Evolutionary conservation across 2,113 vertebrate genomes (phyloP).

Genomic region (Dermatemys mawii): DNA sequence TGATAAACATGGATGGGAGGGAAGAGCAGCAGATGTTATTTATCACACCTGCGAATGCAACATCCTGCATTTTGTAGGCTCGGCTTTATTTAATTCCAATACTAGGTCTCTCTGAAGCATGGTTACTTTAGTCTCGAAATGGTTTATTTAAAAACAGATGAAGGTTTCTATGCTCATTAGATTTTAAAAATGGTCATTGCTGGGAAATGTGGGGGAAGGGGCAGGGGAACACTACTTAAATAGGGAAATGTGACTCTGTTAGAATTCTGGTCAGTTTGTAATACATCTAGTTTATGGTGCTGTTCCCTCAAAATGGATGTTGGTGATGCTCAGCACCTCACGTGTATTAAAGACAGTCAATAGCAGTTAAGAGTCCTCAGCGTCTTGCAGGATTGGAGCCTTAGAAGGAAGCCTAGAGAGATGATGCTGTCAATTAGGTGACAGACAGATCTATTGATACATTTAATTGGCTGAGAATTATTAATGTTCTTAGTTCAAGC

Average conservation of each 20-base stretch:
- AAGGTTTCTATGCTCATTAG: background rate
- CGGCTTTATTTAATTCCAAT: background rate
- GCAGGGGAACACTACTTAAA: background rate
- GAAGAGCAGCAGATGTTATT: background rate
- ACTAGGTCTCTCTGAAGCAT: background rate
- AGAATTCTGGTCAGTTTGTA: background rate
- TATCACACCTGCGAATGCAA: background rate
- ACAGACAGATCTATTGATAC: background rate
- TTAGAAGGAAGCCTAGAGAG: background rate
- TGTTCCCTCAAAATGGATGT: background rate
- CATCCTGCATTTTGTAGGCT: background rate
- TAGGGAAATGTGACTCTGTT: background rate
- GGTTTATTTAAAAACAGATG: background rate
- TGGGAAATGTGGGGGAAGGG: background rate
- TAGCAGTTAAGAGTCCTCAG: background rate
- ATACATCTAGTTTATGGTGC: background rate
- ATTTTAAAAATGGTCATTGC: background rate
- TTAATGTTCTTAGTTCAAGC: background rate
- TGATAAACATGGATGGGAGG: constrained; percentile 7
- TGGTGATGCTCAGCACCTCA: background rate
- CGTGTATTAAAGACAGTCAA: background rate
- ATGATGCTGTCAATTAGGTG: background rate
- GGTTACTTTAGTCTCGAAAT: background rate
- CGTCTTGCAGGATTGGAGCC: background rate
- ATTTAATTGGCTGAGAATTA: background rate